Evolutionary conservation across 2,888 invertebrate genomes (phyloP).

Genomic region (Escarpia spicata): DNA sequence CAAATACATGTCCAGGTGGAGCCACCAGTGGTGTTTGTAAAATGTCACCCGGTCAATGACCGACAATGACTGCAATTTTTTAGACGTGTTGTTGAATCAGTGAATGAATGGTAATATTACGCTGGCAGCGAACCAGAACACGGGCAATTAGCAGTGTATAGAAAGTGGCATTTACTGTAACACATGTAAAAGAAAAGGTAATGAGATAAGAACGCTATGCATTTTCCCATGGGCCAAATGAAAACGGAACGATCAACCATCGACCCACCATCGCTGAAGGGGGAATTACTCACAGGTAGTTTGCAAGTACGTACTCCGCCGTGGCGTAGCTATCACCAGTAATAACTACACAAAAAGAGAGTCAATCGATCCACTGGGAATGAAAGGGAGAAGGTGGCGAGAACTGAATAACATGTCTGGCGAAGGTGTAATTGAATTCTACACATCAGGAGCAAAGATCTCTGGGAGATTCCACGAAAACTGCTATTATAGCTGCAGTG

Average conservation of each 20-base stretch:
- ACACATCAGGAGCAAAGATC: neutral
- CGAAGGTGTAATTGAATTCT: neutral
- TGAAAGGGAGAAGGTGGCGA: neutral
- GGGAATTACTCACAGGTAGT: neutral
- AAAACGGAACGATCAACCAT: neutral
- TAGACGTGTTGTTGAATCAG: neutral
- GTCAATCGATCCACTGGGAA: neutral
- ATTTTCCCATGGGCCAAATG: neutral
- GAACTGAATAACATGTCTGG: neutral
- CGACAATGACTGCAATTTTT: neutral
- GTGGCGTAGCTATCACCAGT: neutral
- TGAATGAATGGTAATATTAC: neutral
- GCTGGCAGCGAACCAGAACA: neutral
- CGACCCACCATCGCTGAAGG: neutral
- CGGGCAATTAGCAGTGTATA: neutral
- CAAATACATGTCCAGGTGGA: neutral
- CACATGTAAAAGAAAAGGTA: neutral
- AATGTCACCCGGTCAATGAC: neutral
- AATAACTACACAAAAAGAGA: neutral
- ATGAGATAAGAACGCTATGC: neutral
- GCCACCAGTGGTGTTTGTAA: neutral
- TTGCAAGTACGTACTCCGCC: neutral
- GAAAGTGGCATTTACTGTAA: neutral
- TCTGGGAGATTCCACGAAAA: neutral
- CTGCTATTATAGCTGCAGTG: neutral